A percentile compares a stretch with the other conserved stretches of the same genome.
Evolutionary conservation across 2,888 invertebrate genomes (phyloP).

Genomic region (Dione vanillae): DNA sequence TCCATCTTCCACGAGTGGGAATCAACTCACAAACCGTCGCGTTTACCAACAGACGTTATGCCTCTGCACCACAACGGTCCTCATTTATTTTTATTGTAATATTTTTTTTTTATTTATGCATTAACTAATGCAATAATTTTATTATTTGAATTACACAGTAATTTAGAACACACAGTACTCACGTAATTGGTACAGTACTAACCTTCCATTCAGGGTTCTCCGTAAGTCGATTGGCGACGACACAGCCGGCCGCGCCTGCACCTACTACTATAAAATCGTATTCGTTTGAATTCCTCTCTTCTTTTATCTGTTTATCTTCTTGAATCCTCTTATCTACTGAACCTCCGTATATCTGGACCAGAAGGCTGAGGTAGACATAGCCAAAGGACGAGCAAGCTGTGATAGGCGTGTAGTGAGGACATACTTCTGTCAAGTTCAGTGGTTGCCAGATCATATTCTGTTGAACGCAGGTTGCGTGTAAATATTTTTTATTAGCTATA

Average conservation of each 20-base stretch:
- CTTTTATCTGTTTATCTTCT: not conserved
- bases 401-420: constrained; percentile 55
- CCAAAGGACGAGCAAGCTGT: constrained; percentile 62
- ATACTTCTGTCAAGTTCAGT: constrained; percentile 48
- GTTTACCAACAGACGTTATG: too few species aligned
- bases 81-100: too few species aligned
- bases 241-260: constrained; percentile 67
- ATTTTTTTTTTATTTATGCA: not conserved
- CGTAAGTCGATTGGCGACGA: constrained; percentile 64
- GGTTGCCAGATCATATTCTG: constrained; percentile 53
- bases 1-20: too few species aligned
- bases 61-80: too few species aligned
- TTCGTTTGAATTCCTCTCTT: constrained; percentile 37
- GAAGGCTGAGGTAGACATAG: constrained; percentile 58
- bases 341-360: constrained; percentile 60
- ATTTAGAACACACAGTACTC: too few species aligned
- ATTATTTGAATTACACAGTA: not conserved
- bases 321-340: constrained; percentile 54
- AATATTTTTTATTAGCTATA: not conserved
- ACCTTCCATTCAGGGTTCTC: constrained; percentile 62
- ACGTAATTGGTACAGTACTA: constrained; percentile 19
- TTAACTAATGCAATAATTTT: too few species aligned
- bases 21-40: too few species aligned
- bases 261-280: constrained; percentile 72
- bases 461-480: too few species aligned